A percentile compares a stretch with the other conserved stretches of the same genome.
phyloP scores from a whole-genome alignment of 2,797 vertebrate genomes.

The Neosilurus hyrtlii region DNA sequence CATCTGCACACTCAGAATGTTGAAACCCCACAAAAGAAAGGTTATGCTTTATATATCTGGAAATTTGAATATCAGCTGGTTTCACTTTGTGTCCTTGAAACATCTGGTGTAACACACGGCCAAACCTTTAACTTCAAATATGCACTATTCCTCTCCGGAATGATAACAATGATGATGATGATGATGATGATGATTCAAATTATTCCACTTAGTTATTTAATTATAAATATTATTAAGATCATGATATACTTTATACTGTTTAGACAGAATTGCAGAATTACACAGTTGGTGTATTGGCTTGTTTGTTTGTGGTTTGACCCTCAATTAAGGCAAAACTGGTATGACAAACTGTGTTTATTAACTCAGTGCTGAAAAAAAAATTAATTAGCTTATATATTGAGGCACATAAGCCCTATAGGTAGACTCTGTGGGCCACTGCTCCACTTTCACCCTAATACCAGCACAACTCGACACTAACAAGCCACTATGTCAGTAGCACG shows the following conservation, averaged over 20 bases:
- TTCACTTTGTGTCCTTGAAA: background rate
- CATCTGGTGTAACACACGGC: no score
- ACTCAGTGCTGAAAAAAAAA: background rate
- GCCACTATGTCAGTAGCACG: background rate
- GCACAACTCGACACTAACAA: background rate
- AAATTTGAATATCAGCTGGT: background rate
- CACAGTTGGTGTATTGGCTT: background rate
- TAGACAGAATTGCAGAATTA: background rate
- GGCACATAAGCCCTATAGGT: background rate
- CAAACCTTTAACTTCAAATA: background rate
- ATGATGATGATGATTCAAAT: no score
- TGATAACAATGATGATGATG: background rate
- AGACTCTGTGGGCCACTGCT: background rate
- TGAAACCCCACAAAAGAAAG: background rate
- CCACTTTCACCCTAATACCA: background rate
- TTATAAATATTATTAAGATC: background rate
- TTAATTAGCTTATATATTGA: background rate
- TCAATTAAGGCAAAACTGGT: background rate
- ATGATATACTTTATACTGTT: background rate
- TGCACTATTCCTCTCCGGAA: background rate
- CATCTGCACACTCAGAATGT: background rate
- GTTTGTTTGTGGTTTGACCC: background rate
- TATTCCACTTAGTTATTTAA: background rate
- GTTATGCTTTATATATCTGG: background rate
- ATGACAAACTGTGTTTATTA: background rate